Conservation (phyloP, 1,140 invertebrate species). For the Drosophila watanabei region DNA sequence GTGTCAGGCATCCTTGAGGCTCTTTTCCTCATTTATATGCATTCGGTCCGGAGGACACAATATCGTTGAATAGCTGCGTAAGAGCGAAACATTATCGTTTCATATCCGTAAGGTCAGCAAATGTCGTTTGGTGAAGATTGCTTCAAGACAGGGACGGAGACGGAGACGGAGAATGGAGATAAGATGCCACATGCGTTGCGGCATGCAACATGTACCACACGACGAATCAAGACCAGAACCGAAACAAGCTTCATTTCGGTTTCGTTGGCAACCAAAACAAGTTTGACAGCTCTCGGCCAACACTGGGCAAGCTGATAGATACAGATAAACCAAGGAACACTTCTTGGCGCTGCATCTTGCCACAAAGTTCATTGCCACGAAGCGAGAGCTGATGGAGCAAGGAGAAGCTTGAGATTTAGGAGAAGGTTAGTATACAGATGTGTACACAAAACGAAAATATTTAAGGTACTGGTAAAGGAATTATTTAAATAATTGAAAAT, state of each 20-base stretch:
- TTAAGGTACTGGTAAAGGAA: background rate
- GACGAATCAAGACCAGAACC: conserved; percentile 22
- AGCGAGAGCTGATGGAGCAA: background rate
- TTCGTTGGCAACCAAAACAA: conserved; percentile 71
- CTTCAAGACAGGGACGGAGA: background rate
- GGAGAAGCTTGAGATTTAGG: conserved; percentile 2
- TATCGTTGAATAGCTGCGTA: conserved; percentile 48
- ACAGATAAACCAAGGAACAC: conserved; percentile 50
- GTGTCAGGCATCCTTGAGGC: conserved; percentile 37
- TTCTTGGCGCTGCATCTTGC: conserved; percentile 37
- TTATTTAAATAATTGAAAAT: background rate
- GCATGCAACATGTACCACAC: conserved; percentile 74
- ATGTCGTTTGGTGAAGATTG: conserved; percentile 59
- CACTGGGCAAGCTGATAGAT: conserved; percentile 50
- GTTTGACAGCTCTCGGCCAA: conserved; percentile 68
- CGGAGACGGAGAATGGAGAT: background rate
- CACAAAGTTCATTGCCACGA: conserved; percentile 70
- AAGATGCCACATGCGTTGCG: conserved; percentile 61
- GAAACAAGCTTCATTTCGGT: conserved; percentile 73
- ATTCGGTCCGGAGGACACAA: conserved; percentile 55
- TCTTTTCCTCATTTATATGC: conserved; percentile 72
- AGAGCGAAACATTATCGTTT: conserved; percentile 57
- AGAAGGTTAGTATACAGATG: background rate
- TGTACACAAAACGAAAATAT: background rate
- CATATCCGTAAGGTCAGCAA: conserved; percentile 63